A percentile compares a stretch with the other conserved stretches of the same genome.
Conservation (phyloP, 2,797 vertebrate genomes). For the Squalus acanthias region DNA sequence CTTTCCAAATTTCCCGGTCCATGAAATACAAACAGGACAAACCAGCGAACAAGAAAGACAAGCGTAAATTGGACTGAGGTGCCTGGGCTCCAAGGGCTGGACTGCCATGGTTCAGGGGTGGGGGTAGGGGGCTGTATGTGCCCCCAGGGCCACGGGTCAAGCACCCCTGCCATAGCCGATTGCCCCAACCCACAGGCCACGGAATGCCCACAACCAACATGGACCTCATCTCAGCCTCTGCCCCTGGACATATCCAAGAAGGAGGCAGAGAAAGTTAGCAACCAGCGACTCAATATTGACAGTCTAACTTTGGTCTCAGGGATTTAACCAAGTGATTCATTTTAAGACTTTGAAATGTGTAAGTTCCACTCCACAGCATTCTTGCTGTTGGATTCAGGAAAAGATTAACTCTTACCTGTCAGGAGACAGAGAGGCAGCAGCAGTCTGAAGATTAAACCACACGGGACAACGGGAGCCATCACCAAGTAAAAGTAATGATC, state of each 20-base stretch:
- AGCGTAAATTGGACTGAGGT: background rate
- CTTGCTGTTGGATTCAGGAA: background rate
- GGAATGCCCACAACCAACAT: background rate
- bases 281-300: background rate
- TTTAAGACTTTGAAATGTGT: background rate
- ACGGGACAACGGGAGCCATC: background rate
- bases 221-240: background rate
- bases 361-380: background rate
- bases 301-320: background rate
- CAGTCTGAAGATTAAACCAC: constrained; percentile 24
- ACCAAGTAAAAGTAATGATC: no score
- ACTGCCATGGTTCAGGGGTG: background rate
- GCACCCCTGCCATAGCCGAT: background rate
- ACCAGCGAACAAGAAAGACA: background rate
- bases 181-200: background rate
- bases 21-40: background rate
- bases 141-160: no score
- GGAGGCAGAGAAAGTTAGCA: no score
- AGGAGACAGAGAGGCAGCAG: constrained; percentile 21
- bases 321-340: background rate
- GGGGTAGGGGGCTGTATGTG: background rate
- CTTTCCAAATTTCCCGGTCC: background rate
- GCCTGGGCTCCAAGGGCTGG: background rate
- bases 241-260: background rate
- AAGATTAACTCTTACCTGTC: background rate